Evolutionary conservation across 2,113 vertebrate species (phyloP).

Genomic region (Trichomycterus rosablanca): DNA sequence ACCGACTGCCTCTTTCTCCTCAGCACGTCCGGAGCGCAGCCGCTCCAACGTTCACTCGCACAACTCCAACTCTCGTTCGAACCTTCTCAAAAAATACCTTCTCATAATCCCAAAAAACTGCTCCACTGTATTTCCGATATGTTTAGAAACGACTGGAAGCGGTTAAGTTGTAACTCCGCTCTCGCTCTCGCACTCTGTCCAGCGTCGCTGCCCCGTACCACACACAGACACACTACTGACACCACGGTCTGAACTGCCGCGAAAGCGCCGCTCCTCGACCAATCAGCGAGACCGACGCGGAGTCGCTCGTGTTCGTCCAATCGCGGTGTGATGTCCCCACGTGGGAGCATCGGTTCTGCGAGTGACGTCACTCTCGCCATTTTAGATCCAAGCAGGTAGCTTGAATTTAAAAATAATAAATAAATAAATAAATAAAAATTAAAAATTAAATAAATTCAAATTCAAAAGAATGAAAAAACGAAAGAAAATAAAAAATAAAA

Average conservation of each 20-base stretch:
- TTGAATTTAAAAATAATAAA: slow-evolving; percentile 11
- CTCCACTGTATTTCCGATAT: slow-evolving; percentile 59
- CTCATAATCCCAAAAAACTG: slow-evolving; percentile 40
- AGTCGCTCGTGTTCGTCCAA: slow-evolving; percentile 63
- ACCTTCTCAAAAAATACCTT: no score
- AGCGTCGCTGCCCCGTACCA: slow-evolving; percentile 68
- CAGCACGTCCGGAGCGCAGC: slow-evolving; percentile 20
- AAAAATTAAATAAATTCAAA: no score
- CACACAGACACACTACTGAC: slow-evolving; percentile 76
- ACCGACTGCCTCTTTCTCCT: slow-evolving; percentile 14
- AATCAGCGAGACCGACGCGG: slow-evolving; percentile 70
- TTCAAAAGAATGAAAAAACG: no score
- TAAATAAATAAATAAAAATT: no score
- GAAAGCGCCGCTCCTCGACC: slow-evolving; percentile 75
- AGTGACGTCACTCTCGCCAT: slow-evolving; percentile 76
- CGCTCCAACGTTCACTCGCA: slow-evolving; percentile 15
- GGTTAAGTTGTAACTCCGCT: no score
- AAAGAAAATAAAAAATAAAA: no score
- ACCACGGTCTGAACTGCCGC: slow-evolving; percentile 78
- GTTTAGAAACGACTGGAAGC: slow-evolving; percentile 50
- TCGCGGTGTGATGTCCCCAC: slow-evolving; percentile 71
- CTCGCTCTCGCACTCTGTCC: slow-evolving; percentile 53
- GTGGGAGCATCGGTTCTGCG: slow-evolving; percentile 68
- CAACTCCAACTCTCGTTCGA: slow-evolving; percentile 39
- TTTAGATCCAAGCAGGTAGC: slow-evolving; percentile 65